Percentiles rank a stretch among this genome's conserved stretches.
These are phyloP conservation scores for Crotalus viridis DNA, from an alignment of 2,113 vertebrate species.

Conservation along the genomic window DNA sequence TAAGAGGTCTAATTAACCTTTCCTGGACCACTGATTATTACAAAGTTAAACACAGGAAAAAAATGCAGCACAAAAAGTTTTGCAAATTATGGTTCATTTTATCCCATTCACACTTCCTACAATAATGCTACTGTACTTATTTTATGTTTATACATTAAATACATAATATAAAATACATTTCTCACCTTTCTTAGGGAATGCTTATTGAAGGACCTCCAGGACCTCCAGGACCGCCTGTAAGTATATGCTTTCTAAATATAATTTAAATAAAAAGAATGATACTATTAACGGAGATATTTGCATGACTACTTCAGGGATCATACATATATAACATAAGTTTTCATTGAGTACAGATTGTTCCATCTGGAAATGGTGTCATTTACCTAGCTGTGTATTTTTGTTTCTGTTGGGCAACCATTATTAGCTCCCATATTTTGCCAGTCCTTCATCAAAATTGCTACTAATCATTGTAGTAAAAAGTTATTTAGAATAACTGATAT, in stretches of 20 bases:
- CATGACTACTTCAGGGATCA: neutral
- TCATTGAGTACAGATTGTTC: neutral
- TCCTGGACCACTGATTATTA: neutral
- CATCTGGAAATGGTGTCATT: neutral
- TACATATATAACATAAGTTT: neutral
- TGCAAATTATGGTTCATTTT: neutral
- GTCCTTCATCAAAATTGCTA: neutral
- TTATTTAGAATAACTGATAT: constrained; percentile 19
- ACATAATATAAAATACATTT: neutral
- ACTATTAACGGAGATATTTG: too few relatives aligned
- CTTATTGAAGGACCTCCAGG: constrained; percentile 94
- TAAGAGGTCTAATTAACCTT: neutral
- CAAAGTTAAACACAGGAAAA: neutral
- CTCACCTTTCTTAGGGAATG: constrained; percentile 82
- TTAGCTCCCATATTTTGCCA: neutral
- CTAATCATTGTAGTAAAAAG: neutral
- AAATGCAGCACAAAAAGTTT: neutral
- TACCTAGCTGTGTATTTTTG: neutral
- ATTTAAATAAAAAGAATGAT: neutral
- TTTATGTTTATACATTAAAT: neutral
- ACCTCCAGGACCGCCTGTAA: constrained; percentile 85
- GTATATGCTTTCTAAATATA: constrained; percentile 65
- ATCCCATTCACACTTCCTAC: neutral
- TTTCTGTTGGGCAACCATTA: neutral
- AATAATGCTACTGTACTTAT: neutral